A percentile compares a stretch with the other conserved stretches of the same genome.
phyloP scores from a whole-genome alignment of 2,113 vertebrate genomes.

The Hypanus sabinus region DNA sequence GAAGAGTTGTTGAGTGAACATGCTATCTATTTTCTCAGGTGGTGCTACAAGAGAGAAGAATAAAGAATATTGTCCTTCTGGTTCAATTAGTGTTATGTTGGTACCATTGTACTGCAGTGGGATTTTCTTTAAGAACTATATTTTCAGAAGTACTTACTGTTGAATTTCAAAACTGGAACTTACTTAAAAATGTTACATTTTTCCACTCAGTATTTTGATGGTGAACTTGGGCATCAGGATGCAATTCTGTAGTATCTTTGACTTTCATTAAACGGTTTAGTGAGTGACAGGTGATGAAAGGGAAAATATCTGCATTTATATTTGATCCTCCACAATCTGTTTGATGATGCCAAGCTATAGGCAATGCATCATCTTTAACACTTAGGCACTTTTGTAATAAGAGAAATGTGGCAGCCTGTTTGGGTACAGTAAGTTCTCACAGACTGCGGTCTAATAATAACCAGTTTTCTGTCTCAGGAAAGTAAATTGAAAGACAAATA shows the following conservation, averaged over 20 bases:
- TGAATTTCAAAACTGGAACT: neutral
- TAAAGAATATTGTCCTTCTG: neutral
- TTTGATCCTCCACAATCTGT: too few species aligned
- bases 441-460: too few species aligned
- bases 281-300: neutral
- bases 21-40: neutral
- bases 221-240: neutral
- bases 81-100: neutral
- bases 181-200: neutral
- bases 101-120: neutral
- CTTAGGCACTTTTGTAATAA: too few species aligned
- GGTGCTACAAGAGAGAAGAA: neutral
- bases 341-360: too few species aligned
- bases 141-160: neutral
- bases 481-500: too few species aligned
- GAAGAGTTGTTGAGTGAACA: too few species aligned
- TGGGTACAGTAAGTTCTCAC: too few species aligned
- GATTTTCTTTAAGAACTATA: neutral
- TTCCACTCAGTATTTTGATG: neutral
- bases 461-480: too few species aligned
- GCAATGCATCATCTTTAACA: too few species aligned
- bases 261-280: neutral
- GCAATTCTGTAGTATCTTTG: neutral
- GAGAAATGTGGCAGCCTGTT: too few species aligned
- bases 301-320: too few species aligned